Evolutionary conservation across 2,888 invertebrate species (phyloP).

Genomic region (Trachelus troglodyta): DNA sequence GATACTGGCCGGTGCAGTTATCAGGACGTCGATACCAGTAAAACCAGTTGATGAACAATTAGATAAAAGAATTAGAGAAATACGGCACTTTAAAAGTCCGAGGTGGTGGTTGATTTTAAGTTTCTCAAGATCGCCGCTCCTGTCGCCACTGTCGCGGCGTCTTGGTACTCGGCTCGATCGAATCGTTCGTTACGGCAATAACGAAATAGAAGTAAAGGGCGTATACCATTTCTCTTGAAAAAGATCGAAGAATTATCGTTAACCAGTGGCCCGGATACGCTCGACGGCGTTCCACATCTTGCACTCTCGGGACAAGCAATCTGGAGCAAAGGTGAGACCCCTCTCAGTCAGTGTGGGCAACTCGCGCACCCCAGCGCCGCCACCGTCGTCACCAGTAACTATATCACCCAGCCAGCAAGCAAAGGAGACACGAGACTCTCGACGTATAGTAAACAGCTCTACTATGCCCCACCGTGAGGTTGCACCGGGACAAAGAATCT

Average conservation of each 20-base stretch:
- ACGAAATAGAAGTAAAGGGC: background rate
- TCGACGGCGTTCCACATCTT: constrained; percentile 45
- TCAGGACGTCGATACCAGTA: background rate
- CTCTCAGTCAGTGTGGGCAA: constrained; percentile 5
- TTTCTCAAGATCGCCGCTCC: background rate
- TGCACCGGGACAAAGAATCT: background rate
- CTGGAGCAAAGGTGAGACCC: constrained; percentile 48
- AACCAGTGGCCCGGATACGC: constrained; percentile 46
- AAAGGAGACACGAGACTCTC: background rate
- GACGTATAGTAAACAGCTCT: background rate
- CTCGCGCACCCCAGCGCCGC: background rate
- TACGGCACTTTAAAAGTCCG: background rate
- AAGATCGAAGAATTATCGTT: constrained; percentile 34
- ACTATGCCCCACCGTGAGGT: background rate
- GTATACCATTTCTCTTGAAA: background rate
- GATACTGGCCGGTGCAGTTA: background rate
- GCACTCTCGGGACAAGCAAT: constrained; percentile 36
- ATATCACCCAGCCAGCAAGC: background rate
- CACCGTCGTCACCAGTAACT: background rate
- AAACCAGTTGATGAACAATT: background rate
- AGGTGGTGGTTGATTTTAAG: background rate
- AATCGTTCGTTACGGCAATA: background rate
- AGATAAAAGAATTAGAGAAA: background rate
- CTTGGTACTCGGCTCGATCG: background rate
- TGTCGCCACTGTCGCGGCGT: background rate